A percentile compares a stretch with the other conserved stretches of the same genome.
Conservation (phyloP, 2,888 invertebrate genomes). For the Malthinus flaveolus region DNA sequence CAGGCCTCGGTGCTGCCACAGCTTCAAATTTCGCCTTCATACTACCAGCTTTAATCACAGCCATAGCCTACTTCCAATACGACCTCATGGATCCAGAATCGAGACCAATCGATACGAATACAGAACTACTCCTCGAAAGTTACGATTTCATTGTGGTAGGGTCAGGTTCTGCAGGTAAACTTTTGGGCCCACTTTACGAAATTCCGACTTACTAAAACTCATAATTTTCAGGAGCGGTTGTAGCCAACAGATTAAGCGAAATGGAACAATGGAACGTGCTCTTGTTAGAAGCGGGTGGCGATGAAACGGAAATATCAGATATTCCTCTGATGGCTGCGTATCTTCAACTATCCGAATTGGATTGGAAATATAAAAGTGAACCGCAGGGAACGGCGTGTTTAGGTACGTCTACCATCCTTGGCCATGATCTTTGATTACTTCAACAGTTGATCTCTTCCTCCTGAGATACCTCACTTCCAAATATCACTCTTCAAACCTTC, state of each 20-base stretch:
- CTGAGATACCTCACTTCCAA: too few relatives aligned
- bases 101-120: constrained; percentile 70
- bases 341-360: constrained; percentile 81
- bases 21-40: constrained; percentile 77
- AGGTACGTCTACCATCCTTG: too few relatives aligned
- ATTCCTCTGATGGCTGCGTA: constrained; percentile 87
- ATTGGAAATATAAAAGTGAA: constrained; percentile 93
- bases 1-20: constrained; percentile 69
- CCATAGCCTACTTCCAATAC: constrained; percentile 85
- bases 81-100: constrained; percentile 84
- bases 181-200: neutral
- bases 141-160: constrained; percentile 89
- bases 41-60: constrained; percentile 81
- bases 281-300: constrained; percentile 84
- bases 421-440: too few relatives aligned
- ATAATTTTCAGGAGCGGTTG: constrained; percentile 69
- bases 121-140: constrained; percentile 64
- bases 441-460: too few relatives aligned
- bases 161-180: constrained; percentile 79
- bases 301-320: constrained; percentile 89
- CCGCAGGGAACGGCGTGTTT: constrained; percentile 81
- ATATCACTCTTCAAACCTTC: too few relatives aligned
- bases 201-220: neutral
- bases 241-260: constrained; percentile 82
- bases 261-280: constrained; percentile 79